A percentile compares a stretch with the other conserved stretches of the same genome.
phyloP scores from a whole-genome alignment of 2,113 vertebrate genomes.

The Arothron firmamentum region DNA sequence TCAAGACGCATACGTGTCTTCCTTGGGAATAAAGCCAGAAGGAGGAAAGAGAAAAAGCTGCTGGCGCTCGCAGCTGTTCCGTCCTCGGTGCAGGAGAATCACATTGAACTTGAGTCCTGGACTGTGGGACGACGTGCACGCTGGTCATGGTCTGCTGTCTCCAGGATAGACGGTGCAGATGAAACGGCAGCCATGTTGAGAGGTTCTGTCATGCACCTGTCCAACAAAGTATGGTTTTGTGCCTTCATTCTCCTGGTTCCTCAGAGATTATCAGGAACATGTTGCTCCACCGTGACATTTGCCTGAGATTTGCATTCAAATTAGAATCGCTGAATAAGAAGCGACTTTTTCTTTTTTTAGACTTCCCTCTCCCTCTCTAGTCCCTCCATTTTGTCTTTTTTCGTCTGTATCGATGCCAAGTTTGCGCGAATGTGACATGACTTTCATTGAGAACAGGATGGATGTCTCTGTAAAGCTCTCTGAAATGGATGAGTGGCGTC shows the following conservation, averaged over 20 bases:
- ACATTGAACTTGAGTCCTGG: conserved; percentile 17
- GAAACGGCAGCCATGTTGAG: conserved; percentile 36
- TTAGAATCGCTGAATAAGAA: conserved; percentile 63
- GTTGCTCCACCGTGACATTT: conserved; percentile 56
- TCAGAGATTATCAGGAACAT: conserved; percentile 52
- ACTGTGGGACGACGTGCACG: conserved; percentile 24
- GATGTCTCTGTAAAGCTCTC: conserved; percentile 42
- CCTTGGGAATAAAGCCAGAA: background rate
- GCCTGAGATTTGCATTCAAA: conserved; percentile 56
- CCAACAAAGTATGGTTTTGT: conserved; percentile 26
- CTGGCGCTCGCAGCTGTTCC: conserved; percentile 39
- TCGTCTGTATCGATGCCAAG: conserved; percentile 23
- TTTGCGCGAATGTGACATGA: conserved; percentile 45
- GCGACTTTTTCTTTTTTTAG: background rate
- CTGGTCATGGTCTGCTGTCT: conserved; percentile 16
- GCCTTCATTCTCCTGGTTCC: conserved; percentile 43
- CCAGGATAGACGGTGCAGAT: conserved; percentile 32
- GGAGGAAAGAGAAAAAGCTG: conserved; percentile 24
- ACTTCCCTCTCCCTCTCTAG: no score
- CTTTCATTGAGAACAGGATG: conserved; percentile 25
- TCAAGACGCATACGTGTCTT: conserved; percentile 19
- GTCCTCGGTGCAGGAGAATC: conserved; percentile 7
- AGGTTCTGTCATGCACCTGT: conserved; percentile 67
- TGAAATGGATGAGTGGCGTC: conserved; percentile 34
- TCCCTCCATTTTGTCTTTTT: background rate